Percentiles rank a stretch among this genome's conserved stretches.
These are phyloP conservation scores for Diplodus sargus DNA, from an alignment of 2,797 vertebrate genomes.

Conservation along the genomic window DNA sequence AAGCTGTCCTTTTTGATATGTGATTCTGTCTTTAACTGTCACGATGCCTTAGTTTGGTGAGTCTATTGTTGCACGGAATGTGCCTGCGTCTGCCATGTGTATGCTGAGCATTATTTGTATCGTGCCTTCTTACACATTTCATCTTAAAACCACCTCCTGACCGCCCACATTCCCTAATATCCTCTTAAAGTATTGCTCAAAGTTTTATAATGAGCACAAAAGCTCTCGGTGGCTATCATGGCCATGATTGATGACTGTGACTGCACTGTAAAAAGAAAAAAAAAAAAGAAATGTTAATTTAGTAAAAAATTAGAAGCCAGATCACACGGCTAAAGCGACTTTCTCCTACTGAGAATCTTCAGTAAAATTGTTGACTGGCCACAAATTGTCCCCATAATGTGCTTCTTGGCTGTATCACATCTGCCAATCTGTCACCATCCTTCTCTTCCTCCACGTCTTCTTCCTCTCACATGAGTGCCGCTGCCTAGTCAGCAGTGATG, in stretches of 20 bases:
- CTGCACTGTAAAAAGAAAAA: neutral
- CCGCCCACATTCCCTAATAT: neutral
- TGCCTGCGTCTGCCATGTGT: neutral
- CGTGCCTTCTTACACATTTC: neutral
- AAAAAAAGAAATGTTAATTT: neutral
- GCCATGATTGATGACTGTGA: neutral
- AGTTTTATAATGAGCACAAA: constrained; percentile 3
- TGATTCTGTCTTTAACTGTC: constrained; percentile 49
- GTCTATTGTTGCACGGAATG: constrained; percentile 10
- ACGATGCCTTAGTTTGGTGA: constrained; percentile 19
- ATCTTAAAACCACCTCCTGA: constrained; percentile 5
- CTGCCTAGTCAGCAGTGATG: constrained; percentile 85
- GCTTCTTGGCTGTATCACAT: constrained; percentile 45
- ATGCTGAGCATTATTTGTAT: neutral
- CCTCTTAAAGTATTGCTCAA: neutral
- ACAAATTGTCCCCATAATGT: constrained; percentile 33
- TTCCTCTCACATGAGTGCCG: constrained; percentile 43
- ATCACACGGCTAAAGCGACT: too few species aligned
- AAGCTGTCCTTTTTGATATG: constrained; percentile 49
- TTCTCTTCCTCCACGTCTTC: constrained; percentile 32
- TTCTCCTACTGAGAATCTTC: neutral
- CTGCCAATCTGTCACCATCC: constrained; percentile 41
- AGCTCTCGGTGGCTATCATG: neutral
- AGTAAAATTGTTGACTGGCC: constrained; percentile 21
- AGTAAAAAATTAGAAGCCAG: neutral